Base-by-base conservation (phyloP, 2,113 vertebrate species). In the Paradoxurus hermaphroditus region DNA sequence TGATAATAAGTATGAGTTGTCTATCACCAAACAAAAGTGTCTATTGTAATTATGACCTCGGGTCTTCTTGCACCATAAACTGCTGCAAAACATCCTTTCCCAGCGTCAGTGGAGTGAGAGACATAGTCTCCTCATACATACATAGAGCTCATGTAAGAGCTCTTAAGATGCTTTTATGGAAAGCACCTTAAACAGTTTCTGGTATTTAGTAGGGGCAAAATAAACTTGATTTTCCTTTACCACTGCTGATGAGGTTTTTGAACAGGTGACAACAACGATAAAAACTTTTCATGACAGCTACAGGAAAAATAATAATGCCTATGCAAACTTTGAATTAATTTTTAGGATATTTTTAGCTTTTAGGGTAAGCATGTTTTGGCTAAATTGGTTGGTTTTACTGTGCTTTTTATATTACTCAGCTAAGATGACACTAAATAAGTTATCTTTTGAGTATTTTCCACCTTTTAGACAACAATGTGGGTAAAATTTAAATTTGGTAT, bases 1-100 rank as follows among this genome's bases (percentile, higher is more conserved):
- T n/a, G 82, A 79, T 95, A 95, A 67, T 82, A 97, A 63, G 72
- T 72, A 15, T 79, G 87, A 86, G 19, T 68, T 86, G 39, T 94
- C 82, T 92, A 92, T 92, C 46, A 67, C 39, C 94, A 86, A 94
- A 81, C 16, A 79, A 94, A 90, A 92, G 23, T 88, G 44, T 51
- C 18, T 68, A 34, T 36, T 11, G 19, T 96, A 95, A 93, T 75
- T 91, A 49, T 96, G 68, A 89, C 8, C 8, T 56, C 6, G 0
- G 68, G 25, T 86, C 62, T 96, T 96, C 73, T 96, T 94, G 72
- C 21, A 78, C 14, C 1, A 0, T 86, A 46, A 94, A 95, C 19
- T 73, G 14, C 31, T 86, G 68, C 8, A 97, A 95, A 86, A 72
- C 94, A 93, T 83, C 92, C 78, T 78, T 72, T 46, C 62, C 53